A percentile compares a stretch with the other conserved stretches of the same genome.
Conservation (phyloP, 2,113 vertebrate species). For the Nibea albiflora region DNA sequence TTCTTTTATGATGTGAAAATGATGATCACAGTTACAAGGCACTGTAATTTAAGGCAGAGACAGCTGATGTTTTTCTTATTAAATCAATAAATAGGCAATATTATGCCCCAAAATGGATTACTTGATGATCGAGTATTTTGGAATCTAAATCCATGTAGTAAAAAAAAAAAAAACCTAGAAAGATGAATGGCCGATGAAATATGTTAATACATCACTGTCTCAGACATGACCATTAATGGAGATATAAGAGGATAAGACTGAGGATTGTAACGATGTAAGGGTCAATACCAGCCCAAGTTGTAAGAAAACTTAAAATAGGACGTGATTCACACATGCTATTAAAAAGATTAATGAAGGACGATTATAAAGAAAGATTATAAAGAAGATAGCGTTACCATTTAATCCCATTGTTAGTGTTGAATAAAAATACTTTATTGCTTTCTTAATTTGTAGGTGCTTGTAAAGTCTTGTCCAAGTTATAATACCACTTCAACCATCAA, state of each 20-base stretch:
- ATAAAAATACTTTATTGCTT: neutral
- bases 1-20: slow-evolving; percentile 4
- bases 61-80: neutral
- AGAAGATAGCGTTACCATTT: neutral
- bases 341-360: neutral
- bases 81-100: neutral
- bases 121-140: neutral
- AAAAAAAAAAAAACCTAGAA: neutral
- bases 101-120: neutral
- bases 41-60: neutral
- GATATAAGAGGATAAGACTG: neutral
- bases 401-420: neutral
- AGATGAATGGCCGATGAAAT: neutral
- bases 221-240: neutral
- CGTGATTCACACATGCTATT: neutral
- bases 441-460: neutral
- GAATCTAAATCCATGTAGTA: neutral
- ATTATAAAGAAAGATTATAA: neutral
- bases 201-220: neutral
- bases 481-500: neutral
- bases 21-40: neutral
- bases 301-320: neutral
- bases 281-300: neutral
- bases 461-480: neutral
- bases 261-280: neutral